Evolutionary conservation across 2,888 invertebrate species (phyloP).

Genomic region (Lathronympha strigana): DNA sequence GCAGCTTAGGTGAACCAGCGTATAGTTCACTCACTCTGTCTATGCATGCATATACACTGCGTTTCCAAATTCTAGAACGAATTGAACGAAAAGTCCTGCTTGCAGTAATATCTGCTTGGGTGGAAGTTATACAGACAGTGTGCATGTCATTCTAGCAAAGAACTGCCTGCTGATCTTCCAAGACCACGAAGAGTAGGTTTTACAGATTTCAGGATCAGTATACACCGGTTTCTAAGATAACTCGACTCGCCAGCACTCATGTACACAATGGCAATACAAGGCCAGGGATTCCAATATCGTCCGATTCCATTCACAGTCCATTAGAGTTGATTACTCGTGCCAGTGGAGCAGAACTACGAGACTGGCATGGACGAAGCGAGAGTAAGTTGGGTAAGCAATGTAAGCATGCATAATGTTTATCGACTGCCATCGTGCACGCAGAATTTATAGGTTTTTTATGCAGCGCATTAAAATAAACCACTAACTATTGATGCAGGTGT

Average conservation of each 20-base stretch:
- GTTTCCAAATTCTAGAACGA: too few species aligned
- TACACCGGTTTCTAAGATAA: neutral
- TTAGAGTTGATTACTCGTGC: slow-evolving; percentile 22
- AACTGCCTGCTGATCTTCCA: too few species aligned
- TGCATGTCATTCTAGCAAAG: too few species aligned
- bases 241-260: neutral
- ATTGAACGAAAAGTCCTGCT: too few species aligned
- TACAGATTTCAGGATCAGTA: neutral
- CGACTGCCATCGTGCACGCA: neutral
- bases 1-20: too few species aligned
- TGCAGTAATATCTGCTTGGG: too few species aligned
- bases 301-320: slow-evolving; percentile 24
- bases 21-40: too few species aligned
- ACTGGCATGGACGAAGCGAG: slow-evolving; percentile 20
- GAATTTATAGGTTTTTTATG: neutral
- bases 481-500: too few species aligned
- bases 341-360: slow-evolving; percentile 20
- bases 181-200: too few species aligned
- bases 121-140: too few species aligned
- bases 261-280: neutral
- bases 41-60: too few species aligned
- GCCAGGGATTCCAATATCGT: slow-evolving; percentile 5
- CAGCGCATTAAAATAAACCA: neutral
- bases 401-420: neutral
- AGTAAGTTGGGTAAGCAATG: neutral